These are phyloP conservation scores for Oligia strigilis DNA, from an alignment of 2,888 invertebrate species.

Conservation along the genomic window DNA sequence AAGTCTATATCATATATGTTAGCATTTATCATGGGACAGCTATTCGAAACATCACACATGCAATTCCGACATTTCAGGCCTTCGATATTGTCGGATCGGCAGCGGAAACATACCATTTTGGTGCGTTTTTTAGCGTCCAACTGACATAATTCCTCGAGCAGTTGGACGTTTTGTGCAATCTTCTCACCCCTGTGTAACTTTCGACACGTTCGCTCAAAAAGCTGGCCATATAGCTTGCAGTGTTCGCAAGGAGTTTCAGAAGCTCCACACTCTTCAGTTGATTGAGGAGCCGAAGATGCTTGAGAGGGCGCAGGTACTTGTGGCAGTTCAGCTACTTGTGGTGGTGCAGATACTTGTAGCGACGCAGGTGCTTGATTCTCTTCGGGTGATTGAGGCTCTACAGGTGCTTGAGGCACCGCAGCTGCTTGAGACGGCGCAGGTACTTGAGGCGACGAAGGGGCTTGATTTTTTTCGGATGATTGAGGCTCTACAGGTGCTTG, in stretches of 20 bases:
- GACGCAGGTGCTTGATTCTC: not conserved
- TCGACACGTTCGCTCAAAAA: slow-evolving; percentile 26
- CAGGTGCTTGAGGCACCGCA: not conserved
- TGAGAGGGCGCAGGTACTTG: not conserved
- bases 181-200: slow-evolving; percentile 25
- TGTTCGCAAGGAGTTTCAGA: slow-evolving; percentile 6
- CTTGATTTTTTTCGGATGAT: not conserved
- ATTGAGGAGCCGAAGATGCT: not conserved
- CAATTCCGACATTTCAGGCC: slow-evolving; percentile 17
- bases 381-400: not conserved
- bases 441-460: not conserved
- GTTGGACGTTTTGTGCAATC: not conserved
- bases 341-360: too few species aligned
- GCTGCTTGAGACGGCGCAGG: too few species aligned
- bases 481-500: not conserved
- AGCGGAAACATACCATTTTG: slow-evolving; percentile 27
- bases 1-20: slow-evolving; percentile 23
- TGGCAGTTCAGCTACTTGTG: not conserved
- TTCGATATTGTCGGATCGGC: slow-evolving; percentile 15
- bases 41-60: not conserved
- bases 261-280: not conserved
- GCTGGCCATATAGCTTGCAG: slow-evolving; percentile 22
- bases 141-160: not conserved
- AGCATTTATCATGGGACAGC: slow-evolving; percentile 13
- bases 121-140: not conserved